Conservation (phyloP, 2,113 vertebrate genomes). For the Sylvilagus bachmani region DNA sequence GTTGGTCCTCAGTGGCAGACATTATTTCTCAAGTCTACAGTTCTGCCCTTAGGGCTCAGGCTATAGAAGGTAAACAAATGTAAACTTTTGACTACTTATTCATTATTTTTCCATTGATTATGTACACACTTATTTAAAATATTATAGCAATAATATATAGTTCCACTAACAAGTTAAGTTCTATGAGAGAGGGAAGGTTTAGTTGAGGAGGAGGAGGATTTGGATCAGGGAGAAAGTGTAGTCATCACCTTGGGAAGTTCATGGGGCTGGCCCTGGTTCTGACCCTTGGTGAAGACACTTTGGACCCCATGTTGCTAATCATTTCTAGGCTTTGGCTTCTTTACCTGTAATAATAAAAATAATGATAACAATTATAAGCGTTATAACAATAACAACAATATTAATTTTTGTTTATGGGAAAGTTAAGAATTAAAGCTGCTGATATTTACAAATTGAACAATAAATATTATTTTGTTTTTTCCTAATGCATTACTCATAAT, state of each 20-base stretch:
- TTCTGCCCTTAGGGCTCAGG: background rate
- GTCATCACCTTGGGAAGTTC: background rate
- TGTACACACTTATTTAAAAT: background rate
- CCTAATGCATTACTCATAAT: slow-evolving; percentile 7
- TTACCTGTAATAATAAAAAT: background rate
- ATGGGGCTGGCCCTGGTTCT: background rate
- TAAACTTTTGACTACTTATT: background rate
- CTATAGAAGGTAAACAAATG: background rate
- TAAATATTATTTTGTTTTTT: background rate
- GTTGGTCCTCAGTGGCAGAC: background rate
- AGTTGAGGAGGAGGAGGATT: background rate
- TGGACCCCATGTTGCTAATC: background rate
- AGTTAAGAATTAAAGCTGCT: slow-evolving; percentile 21
- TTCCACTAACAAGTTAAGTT: background rate
- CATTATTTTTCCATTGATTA: background rate
- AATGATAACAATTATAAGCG: background rate
- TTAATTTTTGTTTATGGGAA: background rate
- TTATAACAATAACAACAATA: background rate
- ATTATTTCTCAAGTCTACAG: background rate
- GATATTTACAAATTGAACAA: background rate
- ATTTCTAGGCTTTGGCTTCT: background rate
- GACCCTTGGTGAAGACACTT: background rate
- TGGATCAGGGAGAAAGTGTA: background rate
- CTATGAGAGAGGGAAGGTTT: background rate
- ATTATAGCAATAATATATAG: background rate